Conservation (phyloP, 2,888 invertebrate species). For the Athrips mouffetella region DNA sequence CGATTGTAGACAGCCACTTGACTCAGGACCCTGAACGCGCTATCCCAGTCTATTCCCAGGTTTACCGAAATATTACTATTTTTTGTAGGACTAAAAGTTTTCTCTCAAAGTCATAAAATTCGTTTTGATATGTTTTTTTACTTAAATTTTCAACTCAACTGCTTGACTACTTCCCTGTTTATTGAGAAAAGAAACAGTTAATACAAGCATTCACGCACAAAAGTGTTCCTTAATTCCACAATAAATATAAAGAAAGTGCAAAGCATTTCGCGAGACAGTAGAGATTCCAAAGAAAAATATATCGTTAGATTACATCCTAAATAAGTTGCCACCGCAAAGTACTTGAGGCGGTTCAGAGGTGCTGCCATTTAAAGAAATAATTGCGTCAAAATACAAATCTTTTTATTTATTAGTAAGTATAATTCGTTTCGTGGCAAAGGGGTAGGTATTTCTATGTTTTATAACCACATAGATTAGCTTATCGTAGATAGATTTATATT, state of each 20-base stretch:
- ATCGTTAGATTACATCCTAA: neutral
- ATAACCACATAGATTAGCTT: too few species aligned
- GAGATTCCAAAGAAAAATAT: neutral
- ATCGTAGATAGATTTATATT: too few species aligned
- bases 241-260: constrained; percentile 62
- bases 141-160: neutral
- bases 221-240: constrained; percentile 52
- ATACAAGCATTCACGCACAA: constrained; percentile 52
- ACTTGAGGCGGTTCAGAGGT: too few species aligned
- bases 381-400: too few species aligned
- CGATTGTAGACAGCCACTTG: too few species aligned
- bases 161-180: neutral
- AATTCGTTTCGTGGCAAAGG: too few species aligned
- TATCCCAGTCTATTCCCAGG: too few species aligned
- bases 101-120: neutral
- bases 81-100: neutral
- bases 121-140: neutral
- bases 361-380: too few species aligned
- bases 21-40: too few species aligned
- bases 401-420: too few species aligned
- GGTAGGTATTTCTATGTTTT: too few species aligned
- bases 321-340: neutral
- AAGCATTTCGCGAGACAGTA: neutral
- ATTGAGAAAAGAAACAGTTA: constrained; percentile 53
- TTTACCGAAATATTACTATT: too few species aligned